A percentile compares a stretch with the other conserved stretches of the same genome.
Conservation (phyloP, 30 jellyfish, hydroid and myxozoan species). For the Hydractinia echinata region DNA sequence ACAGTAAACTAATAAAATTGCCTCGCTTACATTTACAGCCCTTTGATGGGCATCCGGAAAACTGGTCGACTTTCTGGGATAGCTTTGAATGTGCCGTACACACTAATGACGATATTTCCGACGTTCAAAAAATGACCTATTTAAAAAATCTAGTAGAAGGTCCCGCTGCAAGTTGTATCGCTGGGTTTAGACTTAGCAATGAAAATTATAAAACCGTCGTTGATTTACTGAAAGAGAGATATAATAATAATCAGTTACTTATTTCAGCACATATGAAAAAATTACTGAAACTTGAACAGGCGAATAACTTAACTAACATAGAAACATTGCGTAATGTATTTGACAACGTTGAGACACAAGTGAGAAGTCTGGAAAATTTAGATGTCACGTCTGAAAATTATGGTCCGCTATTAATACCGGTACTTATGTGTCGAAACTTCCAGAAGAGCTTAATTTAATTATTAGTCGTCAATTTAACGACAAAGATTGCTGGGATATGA, state of each 20-base stretch:
- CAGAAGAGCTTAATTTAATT: conserved; percentile 42
- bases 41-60: no score
- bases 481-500: conserved; percentile 39
- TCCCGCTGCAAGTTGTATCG: no score
- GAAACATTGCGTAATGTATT: conserved; percentile 16
- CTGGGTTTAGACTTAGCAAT: background rate
- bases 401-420: conserved; percentile 53
- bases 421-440: conserved; percentile 47
- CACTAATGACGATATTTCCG: no score
- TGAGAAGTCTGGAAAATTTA: conserved; percentile 41
- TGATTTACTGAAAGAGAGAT: conserved; percentile 36
- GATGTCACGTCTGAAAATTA: conserved; percentile 34
- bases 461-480: conserved; percentile 46
- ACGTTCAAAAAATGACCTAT: no score
- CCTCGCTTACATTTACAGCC: no score
- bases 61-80: no score
- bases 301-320: conserved; percentile 12
- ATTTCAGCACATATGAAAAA: conserved; percentile 60
- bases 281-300: conserved; percentile 28
- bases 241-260: conserved; percentile 33
- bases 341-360: conserved; percentile 40
- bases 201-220: conserved; percentile 30
- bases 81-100: no score
- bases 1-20: no score
- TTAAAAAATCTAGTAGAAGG: no score